Evolutionary conservation across 2,797 vertebrate genomes (phyloP).

Genomic region (Poecilia gillii): DNA sequence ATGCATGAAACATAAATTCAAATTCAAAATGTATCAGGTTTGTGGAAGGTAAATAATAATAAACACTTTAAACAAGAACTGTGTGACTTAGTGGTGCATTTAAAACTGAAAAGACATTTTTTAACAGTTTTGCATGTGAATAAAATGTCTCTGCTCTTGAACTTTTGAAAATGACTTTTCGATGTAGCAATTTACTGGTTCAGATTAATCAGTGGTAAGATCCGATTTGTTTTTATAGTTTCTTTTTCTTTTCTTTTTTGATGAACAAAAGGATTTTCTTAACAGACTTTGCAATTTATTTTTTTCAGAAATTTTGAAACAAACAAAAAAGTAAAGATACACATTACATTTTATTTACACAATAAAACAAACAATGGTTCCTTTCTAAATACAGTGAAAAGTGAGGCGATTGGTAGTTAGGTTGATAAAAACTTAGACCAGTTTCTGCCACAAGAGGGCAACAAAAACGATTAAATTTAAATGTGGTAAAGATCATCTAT

Average conservation of each 20-base stretch:
- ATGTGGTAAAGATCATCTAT: constrained; percentile 27
- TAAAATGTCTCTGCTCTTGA: background rate
- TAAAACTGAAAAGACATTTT: background rate
- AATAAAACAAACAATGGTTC: constrained; percentile 46
- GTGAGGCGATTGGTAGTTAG: constrained; percentile 1
- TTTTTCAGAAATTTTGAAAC: background rate
- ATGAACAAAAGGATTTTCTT: background rate
- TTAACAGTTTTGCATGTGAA: background rate
- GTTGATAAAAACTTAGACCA: constrained; percentile 19
- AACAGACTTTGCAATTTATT: background rate
- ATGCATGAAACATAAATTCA: background rate
- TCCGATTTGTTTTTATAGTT: background rate
- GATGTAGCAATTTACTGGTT: background rate
- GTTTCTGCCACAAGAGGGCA: constrained; percentile 61
- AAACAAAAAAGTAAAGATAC: constrained; percentile 13
- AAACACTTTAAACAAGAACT: background rate
- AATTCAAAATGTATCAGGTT: background rate
- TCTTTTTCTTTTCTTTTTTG: background rate
- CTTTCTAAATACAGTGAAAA: constrained; percentile 44
- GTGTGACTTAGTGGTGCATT: background rate
- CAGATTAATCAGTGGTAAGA: background rate
- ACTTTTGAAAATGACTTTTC: background rate
- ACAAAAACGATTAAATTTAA: constrained; percentile 56
- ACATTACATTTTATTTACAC: constrained; percentile 56
- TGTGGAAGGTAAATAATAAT: background rate